Percentiles rank a stretch among this genome's conserved stretches.
Evolutionary conservation across 2,797 vertebrate genomes (phyloP).

Genomic region (Cyprinodon diabolis): DNA sequence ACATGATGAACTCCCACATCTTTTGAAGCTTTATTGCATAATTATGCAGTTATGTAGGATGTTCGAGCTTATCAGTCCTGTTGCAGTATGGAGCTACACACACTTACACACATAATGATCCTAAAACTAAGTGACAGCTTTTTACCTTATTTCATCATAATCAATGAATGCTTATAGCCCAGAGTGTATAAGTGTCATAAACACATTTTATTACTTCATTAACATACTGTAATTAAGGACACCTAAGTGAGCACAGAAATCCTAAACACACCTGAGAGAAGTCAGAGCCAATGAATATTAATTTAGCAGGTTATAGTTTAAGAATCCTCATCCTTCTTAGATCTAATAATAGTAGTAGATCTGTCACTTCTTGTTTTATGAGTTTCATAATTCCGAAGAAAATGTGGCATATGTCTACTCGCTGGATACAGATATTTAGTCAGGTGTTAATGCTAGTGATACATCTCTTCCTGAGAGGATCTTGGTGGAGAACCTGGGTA

Average conservation of each 20-base stretch:
- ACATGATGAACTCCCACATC: too few species aligned
- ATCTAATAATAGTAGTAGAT: not conserved
- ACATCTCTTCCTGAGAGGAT: too few species aligned
- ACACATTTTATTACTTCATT: not conserved
- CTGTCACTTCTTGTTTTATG: not conserved
- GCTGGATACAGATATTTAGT: too few species aligned
- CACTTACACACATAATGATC: too few species aligned
- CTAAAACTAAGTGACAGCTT: not conserved
- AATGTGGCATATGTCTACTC: too few species aligned
- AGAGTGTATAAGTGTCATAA: not conserved
- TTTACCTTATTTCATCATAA: not conserved
- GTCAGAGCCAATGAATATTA: not conserved
- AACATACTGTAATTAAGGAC: not conserved
- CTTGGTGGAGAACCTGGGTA: too few species aligned
- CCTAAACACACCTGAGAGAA: not conserved
- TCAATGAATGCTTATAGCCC: not conserved
- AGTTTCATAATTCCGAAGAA: too few species aligned
- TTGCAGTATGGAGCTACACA: too few species aligned
- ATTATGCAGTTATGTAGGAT: not conserved
- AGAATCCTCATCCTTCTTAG: not conserved
- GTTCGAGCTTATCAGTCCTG: too few species aligned
- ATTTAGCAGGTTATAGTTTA: not conserved
- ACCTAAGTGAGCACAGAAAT: not conserved
- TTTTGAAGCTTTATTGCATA: constrained; percentile 6
- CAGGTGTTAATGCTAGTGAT: too few species aligned